Evolutionary conservation across 1,140 invertebrate genomes (phyloP), one percentile per base, ranked within the genome.

Genomic region (Bombus huntii): DNA sequence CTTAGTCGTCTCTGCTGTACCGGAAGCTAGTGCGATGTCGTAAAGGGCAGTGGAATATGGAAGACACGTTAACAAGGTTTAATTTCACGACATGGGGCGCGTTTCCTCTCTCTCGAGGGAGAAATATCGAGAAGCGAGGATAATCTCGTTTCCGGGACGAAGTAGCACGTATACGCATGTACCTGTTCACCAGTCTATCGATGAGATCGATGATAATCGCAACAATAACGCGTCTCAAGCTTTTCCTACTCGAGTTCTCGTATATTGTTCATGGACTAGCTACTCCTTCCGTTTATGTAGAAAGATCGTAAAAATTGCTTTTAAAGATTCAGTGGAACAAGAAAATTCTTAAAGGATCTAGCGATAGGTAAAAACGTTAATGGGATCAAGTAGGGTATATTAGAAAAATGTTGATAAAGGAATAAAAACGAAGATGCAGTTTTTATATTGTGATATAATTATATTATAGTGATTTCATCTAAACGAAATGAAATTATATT

Each of bases 141-240:
- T 93, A 92, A 92, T 92, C 79, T 89, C 85, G 87, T 89, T 89
- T 89, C 83, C 71, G 44, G n/a, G 18, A 47, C 53, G 73, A 68
- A 25, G 75, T 74, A 34, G 85, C 18, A 22, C 18, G 47, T 22
- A 22, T 6, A 72, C 77, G 28, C n/a, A 39, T 28, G 68, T 73
- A 74, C 18, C 78, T 75, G 44, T 77, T 71, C 82, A 0, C 28
- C n/a, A 22, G n/a, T 37, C 34, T 62, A 13, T 15, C 42, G 66
- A 89, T 62, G 65, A 89, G 87, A 86, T 83, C 80, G 76, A 86
- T 71, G 80, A 81, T 86, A 83, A 90, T 72, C 81, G 37, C 31
- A 42, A 31, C 28, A 39, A 13, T 39, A 66, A 76, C 72, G 31
- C 4, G 31, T 66, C 25, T 22, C 8, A 22, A 47, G 0, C 31